A percentile compares a stretch with the other conserved stretches of the same genome.
These are phyloP conservation scores for Loris lydekkerianus DNA, from an alignment of 2,797 vertebrate genomes.

Conservation along the genomic window DNA sequence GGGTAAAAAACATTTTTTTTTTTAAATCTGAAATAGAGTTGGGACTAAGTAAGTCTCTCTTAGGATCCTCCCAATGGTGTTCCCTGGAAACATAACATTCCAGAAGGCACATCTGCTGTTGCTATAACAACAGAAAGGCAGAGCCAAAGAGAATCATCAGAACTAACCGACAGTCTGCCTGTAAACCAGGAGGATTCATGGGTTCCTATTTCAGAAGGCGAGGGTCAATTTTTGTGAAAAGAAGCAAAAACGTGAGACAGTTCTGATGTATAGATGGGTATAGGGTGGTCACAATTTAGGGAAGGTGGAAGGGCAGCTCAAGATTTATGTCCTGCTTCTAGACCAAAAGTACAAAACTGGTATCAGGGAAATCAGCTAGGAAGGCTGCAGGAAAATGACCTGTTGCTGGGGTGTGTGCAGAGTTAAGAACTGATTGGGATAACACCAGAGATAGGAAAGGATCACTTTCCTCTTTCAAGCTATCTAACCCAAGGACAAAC, in stretches of 20 bases:
- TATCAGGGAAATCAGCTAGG: background rate
- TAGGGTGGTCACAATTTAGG: background rate
- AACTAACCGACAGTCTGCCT: background rate
- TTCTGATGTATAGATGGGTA: background rate
- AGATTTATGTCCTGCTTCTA: constrained; percentile 6
- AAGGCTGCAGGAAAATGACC: background rate
- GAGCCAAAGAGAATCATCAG: background rate
- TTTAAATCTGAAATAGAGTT: constrained; percentile 45
- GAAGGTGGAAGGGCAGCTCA: background rate
- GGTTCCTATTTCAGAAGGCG: constrained; percentile 12
- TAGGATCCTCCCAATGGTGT: constrained; percentile 39
- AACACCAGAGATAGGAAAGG: background rate
- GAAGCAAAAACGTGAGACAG: constrained; percentile 46
- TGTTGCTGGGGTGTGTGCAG: background rate
- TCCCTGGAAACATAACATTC: constrained; percentile 39
- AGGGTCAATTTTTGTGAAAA: constrained; percentile 38
- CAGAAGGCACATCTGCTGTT: constrained; percentile 58
- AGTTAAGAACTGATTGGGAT: background rate
- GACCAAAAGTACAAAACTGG: background rate
- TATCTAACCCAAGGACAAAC: constrained; percentile 5
- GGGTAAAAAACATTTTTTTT: background rate
- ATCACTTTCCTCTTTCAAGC: background rate
- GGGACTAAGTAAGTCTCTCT: constrained; percentile 35
- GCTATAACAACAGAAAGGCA: constrained; percentile 68
- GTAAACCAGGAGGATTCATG: background rate